Percentiles rank a stretch among this genome's conserved stretches.
These are phyloP conservation scores for Bathynomus jamesi DNA, from an alignment of 1,140 invertebrate genomes.

Conservation along the genomic window DNA sequence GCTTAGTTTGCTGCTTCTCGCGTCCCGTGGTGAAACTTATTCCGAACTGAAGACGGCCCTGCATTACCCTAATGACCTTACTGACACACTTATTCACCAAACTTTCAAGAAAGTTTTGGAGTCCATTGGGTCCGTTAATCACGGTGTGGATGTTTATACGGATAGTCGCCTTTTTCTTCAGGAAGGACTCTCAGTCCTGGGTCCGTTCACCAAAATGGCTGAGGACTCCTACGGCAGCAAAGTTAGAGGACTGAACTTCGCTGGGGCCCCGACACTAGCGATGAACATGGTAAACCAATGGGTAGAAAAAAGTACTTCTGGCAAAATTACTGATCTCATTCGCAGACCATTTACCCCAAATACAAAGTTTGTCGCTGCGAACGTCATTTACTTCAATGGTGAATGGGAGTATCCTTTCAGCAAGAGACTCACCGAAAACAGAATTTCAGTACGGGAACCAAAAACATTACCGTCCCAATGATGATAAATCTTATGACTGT, in stretches of 20 bases:
- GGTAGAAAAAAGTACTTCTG: conserved; percentile 61
- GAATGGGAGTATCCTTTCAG: conserved; percentile 63
- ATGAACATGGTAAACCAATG: conserved; percentile 59
- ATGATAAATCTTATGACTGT: conserved; percentile 56
- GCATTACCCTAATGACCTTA: conserved; percentile 17
- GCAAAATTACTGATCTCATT: conserved; percentile 55
- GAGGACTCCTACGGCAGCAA: conserved; percentile 53
- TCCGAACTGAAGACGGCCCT: conserved; percentile 38
- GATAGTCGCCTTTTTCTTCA: conserved; percentile 25
- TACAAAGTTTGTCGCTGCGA: conserved; percentile 61
- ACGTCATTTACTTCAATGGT: conserved; percentile 81
- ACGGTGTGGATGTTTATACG: conserved; percentile 14
- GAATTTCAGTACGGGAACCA: conserved; percentile 50
- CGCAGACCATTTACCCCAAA: conserved; percentile 42
- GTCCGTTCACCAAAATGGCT: conserved; percentile 12
- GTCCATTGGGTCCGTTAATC: neutral
- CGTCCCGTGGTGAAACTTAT: conserved; percentile 37
- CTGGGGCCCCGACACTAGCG: conserved; percentile 45
- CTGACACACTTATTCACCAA: conserved; percentile 15
- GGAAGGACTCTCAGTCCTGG: conserved; percentile 5
- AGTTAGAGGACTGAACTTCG: conserved; percentile 56
- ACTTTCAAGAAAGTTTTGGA: conserved; percentile 14
- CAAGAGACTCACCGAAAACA: conserved; percentile 47
- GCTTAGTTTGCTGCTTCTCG: conserved; percentile 55
- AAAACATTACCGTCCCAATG: conserved; percentile 51